A percentile compares a stretch with the other conserved stretches of the same genome.
phyloP scores from a whole-genome alignment of 2,888 invertebrate species.

The Leptopilina syphax region DNA sequence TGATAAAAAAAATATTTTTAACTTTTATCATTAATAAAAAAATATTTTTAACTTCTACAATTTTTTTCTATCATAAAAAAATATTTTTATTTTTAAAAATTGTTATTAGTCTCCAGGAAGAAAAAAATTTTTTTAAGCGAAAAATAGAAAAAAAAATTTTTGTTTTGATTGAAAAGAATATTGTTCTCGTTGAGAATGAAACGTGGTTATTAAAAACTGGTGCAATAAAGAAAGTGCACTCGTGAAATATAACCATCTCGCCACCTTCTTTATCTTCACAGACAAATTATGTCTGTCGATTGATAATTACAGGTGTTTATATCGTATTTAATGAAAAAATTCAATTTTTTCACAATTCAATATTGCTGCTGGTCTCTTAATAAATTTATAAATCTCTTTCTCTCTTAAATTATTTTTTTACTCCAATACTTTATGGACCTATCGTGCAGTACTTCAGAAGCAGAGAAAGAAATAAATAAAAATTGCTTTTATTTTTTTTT shows the following conservation, averaged over 20 bases:
- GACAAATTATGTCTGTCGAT: slow-evolving; percentile 57
- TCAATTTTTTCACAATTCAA: slow-evolving; percentile 53
- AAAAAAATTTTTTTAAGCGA: too few species aligned
- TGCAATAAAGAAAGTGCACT: slow-evolving; percentile 37
- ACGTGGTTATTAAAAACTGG: slow-evolving; percentile 31
- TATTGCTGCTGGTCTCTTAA: slow-evolving; percentile 40
- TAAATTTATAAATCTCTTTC: background rate
- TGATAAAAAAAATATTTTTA: too few species aligned
- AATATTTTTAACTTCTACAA: too few species aligned
- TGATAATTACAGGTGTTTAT: slow-evolving; percentile 59
- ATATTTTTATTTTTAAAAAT: too few species aligned
- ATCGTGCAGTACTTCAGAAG: background rate
- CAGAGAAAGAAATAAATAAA: background rate
- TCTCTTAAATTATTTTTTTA: background rate
- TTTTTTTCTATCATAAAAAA: too few species aligned
- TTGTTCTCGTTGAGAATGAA: background rate
- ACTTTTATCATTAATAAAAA: too few species aligned
- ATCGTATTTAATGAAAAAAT: slow-evolving; percentile 8
- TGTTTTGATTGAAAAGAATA: too few species aligned
- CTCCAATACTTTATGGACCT: slow-evolving; percentile 1
- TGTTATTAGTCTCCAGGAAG: too few species aligned
- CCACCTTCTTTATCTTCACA: slow-evolving; percentile 28
- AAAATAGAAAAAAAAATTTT: too few species aligned
- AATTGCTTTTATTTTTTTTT: too few species aligned
- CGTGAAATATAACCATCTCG: slow-evolving; percentile 32